A percentile compares a stretch with the other conserved stretches of the same genome.
phyloP scores from a whole-genome alignment of 2,888 invertebrate species.

The Cepaea hortensis region DNA sequence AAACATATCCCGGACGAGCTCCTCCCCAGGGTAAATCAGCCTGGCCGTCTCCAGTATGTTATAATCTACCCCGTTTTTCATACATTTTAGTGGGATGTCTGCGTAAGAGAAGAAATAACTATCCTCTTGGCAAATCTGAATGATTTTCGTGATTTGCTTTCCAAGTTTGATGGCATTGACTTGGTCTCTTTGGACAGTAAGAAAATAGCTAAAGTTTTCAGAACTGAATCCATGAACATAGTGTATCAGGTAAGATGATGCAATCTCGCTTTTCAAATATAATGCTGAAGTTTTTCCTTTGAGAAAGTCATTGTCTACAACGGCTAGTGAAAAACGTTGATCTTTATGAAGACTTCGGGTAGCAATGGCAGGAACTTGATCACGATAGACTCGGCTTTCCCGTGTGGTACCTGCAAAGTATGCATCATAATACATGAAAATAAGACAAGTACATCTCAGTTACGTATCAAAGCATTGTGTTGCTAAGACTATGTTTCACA shows the following conservation, averaged over 20 bases:
- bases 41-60: constrained; percentile 95
- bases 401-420: constrained; percentile 51
- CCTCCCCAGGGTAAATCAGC: constrained; percentile 93
- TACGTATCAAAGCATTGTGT: background rate
- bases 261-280: constrained; percentile 60
- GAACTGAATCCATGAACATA: constrained; percentile 71
- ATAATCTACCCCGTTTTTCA: constrained; percentile 79
- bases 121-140: constrained; percentile 96
- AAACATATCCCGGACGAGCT: constrained; percentile 84
- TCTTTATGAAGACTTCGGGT: constrained; percentile 78
- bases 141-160: constrained; percentile 87
- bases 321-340: constrained; percentile 57
- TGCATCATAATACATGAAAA: background rate
- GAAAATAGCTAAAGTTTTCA: constrained; percentile 72
- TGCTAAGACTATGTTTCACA: no score
- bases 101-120: constrained; percentile 97
- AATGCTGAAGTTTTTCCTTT: constrained; percentile 28
- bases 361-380: constrained; percentile 93
- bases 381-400: constrained; percentile 60
- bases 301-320: constrained; percentile 54
- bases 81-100: constrained; percentile 96
- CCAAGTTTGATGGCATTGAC: constrained; percentile 69
- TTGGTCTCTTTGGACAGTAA: constrained; percentile 89
- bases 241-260: constrained; percentile 61
- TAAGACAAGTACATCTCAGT: background rate